Base-by-base conservation (phyloP, 2,888 invertebrate species). In the Digitonthophagus gazella region DNA sequence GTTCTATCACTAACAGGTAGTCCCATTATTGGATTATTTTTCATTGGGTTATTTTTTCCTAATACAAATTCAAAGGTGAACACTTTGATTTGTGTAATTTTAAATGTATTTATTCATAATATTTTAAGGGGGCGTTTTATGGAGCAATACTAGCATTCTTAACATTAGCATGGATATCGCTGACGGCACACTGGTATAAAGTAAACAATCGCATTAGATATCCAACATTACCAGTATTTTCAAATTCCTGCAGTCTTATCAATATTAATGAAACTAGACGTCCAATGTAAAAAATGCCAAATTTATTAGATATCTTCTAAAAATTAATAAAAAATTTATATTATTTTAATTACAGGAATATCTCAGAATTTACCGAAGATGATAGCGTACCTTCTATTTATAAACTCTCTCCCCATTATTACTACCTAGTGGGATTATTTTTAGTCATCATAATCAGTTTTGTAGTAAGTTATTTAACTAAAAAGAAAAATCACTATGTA, bases 1-100 rank as follows among this genome's bases (percentile, higher is more conserved):
- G 85, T 90, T 11, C 86, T 87, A n/a, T 90, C 90, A 0, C 84
- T 90, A 1, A 87, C 88, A 0, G 86, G 88, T 22, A 91, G 90
- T 0, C 88, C 90, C 0, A 79, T 89, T 3, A 81, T 91, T 1
- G 91, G 90, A 0, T 80, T 90, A 0, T 91, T 91, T 75, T 85
- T 88, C 0, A 78, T 90, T 19, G 91, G 91, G 6, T 89, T 91
- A 76, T 84, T 90, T n/a, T 86, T 89, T 71, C 89, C 90, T 0
- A 87, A 86, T 75, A 87, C 86, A 0, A 89, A 87, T 72, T 84
- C 87, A 75, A 85, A 86, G 89, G 89, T 75, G 65, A 5, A 54
- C n/a, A 84, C 90, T 19, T 83, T 85, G 67, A 85, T 84, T 0
- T 6, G n/a, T 44, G 8, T 5, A 15, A 16, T 57, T 44, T 15